Base-by-base conservation (phyloP, 2,113 vertebrate genomes). In the Dendrocopos noguchii region DNA sequence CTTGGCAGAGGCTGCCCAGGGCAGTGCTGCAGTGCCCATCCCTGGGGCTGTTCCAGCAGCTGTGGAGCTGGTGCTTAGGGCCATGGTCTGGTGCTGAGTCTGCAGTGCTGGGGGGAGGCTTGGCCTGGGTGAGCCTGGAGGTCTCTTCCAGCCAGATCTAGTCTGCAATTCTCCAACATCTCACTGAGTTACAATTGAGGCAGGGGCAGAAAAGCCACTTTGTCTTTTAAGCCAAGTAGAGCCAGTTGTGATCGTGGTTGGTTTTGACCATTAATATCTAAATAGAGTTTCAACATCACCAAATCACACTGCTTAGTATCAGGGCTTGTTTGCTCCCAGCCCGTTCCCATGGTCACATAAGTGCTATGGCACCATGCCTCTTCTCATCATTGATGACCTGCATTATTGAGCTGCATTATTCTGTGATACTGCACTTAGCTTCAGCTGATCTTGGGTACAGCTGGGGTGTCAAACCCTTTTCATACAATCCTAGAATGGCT, bases 181-280 rank as follows among this genome's bases (percentile, higher is more conserved):
- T 44, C 42, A 44, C 4, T 39, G 39, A 39, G 42, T 44, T 44
- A 44, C 14, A 44, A 44, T 5, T 44, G 42, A 15, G 13, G 42
- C 42, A 44, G 42, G 42, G 42, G 14, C 42, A 15, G 42, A 18
- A 66, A 80, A 36, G 6, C 17, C 12, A 16, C 25, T 86, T 66
- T 6, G 12, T 5, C 9, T 65, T 90, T 27, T 61, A 12, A 78
- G 22, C 21, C 4, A 61, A 5, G 15, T 57, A n/a, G 28, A 76
- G 25, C 25, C 36, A 61, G 0, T 47, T 64, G 22, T 94, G n/a
- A 12, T 31, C 0, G 0, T 78, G 8, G 6, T 56, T 74, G 3
- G 18, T 86, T 71, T 75, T 75, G 17, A 33, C 12, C 10, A 2
- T 9, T 84, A 13, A 25, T 87, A 28, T 61, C 12, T 82, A 64